Evolutionary conservation across 2,888 invertebrate species (phyloP).

Genomic region (Ypsolopha scabrella): DNA sequence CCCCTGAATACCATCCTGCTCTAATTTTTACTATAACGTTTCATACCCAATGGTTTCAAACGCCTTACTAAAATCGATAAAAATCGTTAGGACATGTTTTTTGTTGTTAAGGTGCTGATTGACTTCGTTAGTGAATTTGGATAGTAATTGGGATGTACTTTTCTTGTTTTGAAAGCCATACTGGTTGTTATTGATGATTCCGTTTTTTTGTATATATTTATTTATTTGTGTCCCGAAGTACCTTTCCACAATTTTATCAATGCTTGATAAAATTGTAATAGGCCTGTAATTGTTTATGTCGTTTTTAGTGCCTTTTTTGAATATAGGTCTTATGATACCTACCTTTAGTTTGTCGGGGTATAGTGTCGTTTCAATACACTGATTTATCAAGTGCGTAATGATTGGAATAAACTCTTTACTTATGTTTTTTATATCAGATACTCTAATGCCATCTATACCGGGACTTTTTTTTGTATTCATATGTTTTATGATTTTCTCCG

Average conservation of each 20-base stretch:
- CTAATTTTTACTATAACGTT: neutral
- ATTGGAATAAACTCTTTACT: slow-evolving; percentile 3
- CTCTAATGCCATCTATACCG: slow-evolving; percentile 7
- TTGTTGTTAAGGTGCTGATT: slow-evolving; percentile 3
- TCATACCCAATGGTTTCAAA: slow-evolving; percentile 2
- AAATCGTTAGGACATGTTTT: slow-evolving; percentile 3
- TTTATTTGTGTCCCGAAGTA: slow-evolving; percentile 7
- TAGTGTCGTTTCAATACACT: neutral
- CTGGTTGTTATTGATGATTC: slow-evolving; percentile 5
- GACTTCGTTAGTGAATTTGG: slow-evolving; percentile 6
- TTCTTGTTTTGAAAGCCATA: slow-evolving; percentile 8
- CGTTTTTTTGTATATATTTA: slow-evolving; percentile 1
- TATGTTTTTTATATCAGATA: slow-evolving; percentile 7
- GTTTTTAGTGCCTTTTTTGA: slow-evolving; percentile 4
- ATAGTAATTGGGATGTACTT: slow-evolving; percentile 6
- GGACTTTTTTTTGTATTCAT: slow-evolving; percentile 8
- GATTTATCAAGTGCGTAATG: slow-evolving; percentile 7
- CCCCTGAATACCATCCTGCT: slow-evolving; percentile 2
- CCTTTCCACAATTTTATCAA: slow-evolving; percentile 8
- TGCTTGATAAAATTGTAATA: slow-evolving; percentile 8
- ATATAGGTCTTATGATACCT: slow-evolving; percentile 9
- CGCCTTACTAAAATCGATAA: slow-evolving; percentile 3
- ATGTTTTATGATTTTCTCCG: slow-evolving; percentile 1
- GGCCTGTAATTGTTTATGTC: slow-evolving; percentile 10
- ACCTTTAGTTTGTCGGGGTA: slow-evolving; percentile 7